Base-by-base conservation (phyloP, 2,797 vertebrate species). In the Catharus ustulatus region DNA sequence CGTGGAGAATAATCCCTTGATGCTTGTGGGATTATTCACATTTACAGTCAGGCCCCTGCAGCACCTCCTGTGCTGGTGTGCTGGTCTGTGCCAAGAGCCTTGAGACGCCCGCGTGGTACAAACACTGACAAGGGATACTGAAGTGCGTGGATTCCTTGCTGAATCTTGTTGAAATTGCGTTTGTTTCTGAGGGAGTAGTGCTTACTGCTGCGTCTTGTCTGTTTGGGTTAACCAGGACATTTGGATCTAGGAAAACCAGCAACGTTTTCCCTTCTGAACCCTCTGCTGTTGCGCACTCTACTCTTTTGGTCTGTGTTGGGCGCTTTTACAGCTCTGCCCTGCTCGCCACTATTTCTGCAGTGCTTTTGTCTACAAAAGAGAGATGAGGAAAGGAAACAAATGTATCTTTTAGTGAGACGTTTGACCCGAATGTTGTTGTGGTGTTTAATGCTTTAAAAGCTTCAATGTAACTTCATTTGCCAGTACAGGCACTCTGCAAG, bases 1-100 rank as follows among this genome's bases (percentile, higher is more conserved):
- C 24, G 3, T 66, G 84, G 54, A n/a, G 58, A 87, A 81, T 94
- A 96, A 94, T 95, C 94, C 73, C 76, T 72, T 67, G 89, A 58
- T 90, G 93, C 48, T 36, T 5, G 30, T 75, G 82, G 94, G 82
- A 94, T 94, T 96, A 85, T 83, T 91, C 69, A 17, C 84, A 7
- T 93, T 89, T 85, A 26, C 72, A 85, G 82, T 61, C 75, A 55
- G 78, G 61, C 64, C 89, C 93, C 87, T 84, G 89, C 84, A 89
- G 87, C 82, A 73, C 36, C 76, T 89, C 72, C 76, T 58, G 40
- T 6, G 10, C 57, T 52, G 63, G 21, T 64, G 61, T 10, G 9
- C 71, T 79, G 57, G 4, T 63, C 71, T 82, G 68, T 34, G 75
- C 87, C 1, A 26, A 71, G 78, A 88, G 81, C 87, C 54, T 46